phyloP scores from a whole-genome alignment of 2,113 vertebrate genomes.

The Diglossa brunneiventris region DNA sequence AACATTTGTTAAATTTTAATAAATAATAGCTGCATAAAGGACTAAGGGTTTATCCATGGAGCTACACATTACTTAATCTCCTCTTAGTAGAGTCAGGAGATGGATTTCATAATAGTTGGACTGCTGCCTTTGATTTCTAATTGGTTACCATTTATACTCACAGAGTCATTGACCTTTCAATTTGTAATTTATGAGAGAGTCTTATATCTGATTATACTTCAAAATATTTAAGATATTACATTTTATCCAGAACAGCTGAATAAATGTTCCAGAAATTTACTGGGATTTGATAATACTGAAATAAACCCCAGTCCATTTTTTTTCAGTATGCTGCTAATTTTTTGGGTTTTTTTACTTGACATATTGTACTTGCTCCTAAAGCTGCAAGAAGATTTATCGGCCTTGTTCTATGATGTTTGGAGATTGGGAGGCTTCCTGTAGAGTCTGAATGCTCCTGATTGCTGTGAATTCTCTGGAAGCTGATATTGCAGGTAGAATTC shows the following conservation, averaged over 20 bases:
- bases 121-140: not conserved
- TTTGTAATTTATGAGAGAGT: slow-evolving; percentile 44
- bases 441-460: not conserved
- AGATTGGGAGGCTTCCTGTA: not conserved
- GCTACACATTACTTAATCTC: not conserved
- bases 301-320: not conserved
- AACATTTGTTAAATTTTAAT: slow-evolving; percentile 3
- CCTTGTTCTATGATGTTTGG: not conserved
- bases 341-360: not conserved
- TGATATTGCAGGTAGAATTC: fast-evolving
- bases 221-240: slow-evolving; percentile 24
- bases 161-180: slow-evolving; percentile 27
- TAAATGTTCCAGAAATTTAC: slow-evolving; percentile 45
- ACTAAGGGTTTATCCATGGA: not conserved
- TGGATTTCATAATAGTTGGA: slow-evolving; percentile 5
- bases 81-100: not conserved
- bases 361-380: not conserved
- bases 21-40: not conserved
- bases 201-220: slow-evolving; percentile 31
- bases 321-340: not conserved
- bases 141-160: slow-evolving; percentile 20
- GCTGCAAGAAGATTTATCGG: not conserved
- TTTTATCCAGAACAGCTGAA: slow-evolving; percentile 60
- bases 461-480: not conserved
- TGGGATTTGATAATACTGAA: slow-evolving; percentile 43